A percentile compares a stretch with the other conserved stretches of the same genome.
Conservation (phyloP, 2,113 vertebrate species). For the Pardalotus punctatus region DNA sequence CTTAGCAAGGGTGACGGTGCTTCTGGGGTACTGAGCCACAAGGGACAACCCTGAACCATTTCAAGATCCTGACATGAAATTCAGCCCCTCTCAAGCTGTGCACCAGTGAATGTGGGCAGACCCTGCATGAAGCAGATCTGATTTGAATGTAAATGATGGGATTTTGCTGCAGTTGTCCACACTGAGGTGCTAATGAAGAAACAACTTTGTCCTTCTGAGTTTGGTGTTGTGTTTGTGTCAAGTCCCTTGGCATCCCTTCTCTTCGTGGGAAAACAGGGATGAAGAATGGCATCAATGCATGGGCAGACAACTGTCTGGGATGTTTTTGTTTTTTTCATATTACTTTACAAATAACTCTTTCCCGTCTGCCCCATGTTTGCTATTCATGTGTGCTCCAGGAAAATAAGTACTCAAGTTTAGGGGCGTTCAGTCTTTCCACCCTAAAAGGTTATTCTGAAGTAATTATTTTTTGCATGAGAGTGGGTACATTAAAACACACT, state of each 20-base stretch:
- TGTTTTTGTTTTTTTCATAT: background rate
- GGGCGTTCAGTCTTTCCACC: background rate
- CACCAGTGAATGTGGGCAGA: background rate
- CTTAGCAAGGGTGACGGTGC: background rate
- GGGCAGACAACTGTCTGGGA: background rate
- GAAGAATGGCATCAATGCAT: background rate
- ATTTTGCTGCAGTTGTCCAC: background rate
- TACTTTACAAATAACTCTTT: background rate
- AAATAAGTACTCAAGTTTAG: background rate
- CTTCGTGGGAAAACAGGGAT: background rate
- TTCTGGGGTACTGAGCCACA: background rate
- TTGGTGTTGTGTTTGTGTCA: background rate
- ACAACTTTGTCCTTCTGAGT: background rate
- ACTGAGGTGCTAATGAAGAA: conserved; percentile 43
- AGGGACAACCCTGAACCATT: background rate
- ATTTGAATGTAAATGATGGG: background rate
- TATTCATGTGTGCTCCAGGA: background rate
- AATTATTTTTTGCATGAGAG: background rate
- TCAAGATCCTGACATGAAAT: background rate
- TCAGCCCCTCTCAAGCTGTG: background rate
- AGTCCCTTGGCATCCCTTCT: background rate
- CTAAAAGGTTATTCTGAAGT: background rate
- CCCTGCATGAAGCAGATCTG: background rate
- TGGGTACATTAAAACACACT: background rate
- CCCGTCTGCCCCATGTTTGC: background rate